Evolutionary conservation across 2,113 vertebrate species (phyloP).

Genomic region (Okapia johnstoni): DNA sequence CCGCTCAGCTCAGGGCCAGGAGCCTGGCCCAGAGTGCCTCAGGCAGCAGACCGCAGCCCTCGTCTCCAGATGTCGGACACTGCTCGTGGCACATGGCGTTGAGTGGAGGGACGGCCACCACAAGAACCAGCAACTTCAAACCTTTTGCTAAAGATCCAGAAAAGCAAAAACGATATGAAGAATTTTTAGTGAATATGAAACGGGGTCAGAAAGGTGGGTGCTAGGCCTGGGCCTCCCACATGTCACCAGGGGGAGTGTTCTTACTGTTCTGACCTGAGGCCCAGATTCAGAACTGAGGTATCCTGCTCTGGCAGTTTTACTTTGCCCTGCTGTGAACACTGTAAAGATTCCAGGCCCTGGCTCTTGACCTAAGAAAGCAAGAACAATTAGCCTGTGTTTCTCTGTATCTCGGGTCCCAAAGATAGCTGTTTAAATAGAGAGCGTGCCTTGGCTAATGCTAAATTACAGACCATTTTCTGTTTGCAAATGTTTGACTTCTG

Average conservation of each 20-base stretch:
- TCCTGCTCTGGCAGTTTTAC: not conserved
- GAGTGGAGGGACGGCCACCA: slow-evolving; percentile 1
- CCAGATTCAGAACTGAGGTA: not conserved
- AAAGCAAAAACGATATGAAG: slow-evolving; percentile 93
- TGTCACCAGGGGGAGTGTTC: not conserved
- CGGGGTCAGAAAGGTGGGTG: slow-evolving; percentile 87
- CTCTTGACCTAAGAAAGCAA: not conserved
- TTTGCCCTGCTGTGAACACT: not conserved
- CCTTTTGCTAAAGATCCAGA: slow-evolving; percentile 90
- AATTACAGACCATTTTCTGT: not conserved
- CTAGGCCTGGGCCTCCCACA: not conserved
- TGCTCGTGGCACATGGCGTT: slow-evolving; percentile 64
- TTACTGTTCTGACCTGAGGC: not conserved
- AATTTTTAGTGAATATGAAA: slow-evolving; percentile 84
- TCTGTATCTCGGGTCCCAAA: not conserved
- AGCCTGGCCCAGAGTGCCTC: slow-evolving; percentile 70
- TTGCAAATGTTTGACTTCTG: not conserved
- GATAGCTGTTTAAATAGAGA: not conserved
- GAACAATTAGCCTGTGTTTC: not conserved
- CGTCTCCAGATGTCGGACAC: slow-evolving; percentile 28
- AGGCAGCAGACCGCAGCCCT: slow-evolving; percentile 62
- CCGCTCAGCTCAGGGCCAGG: slow-evolving; percentile 72
- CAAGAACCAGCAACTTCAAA: slow-evolving; percentile 83
- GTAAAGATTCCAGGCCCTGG: not conserved
- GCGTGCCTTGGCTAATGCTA: not conserved